phyloP scores from a whole-genome alignment of 2,113 vertebrate genomes.

The Channa argus region DNA sequence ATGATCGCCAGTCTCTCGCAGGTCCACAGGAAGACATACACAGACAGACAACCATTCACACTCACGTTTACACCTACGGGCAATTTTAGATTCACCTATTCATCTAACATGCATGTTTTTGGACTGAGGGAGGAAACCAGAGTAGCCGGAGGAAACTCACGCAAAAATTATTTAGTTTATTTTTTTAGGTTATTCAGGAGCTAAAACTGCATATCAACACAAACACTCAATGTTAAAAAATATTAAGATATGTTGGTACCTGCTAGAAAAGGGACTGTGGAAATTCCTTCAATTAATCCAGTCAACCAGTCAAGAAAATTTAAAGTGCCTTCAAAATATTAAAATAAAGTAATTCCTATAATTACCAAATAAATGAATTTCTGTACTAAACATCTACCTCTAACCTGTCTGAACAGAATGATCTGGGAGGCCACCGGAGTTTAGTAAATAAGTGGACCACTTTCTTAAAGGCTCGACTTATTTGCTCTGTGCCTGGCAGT shows the following conservation, averaged over 20 bases:
- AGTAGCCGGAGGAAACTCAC: no score
- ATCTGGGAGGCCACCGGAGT: slow-evolving; percentile 96
- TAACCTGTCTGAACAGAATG: slow-evolving; percentile 87
- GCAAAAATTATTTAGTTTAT: no score
- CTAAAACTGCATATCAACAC: not conserved
- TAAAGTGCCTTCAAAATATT: slow-evolving; percentile 1
- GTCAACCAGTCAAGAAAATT: not conserved
- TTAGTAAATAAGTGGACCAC: slow-evolving; percentile 99
- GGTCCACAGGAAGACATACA: no score
- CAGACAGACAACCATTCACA: no score
- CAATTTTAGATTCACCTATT: no score
- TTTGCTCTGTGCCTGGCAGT: slow-evolving; percentile 95
- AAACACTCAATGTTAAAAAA: no score
- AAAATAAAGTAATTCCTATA: not conserved
- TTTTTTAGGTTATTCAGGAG: no score
- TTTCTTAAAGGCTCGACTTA: slow-evolving; percentile 94
- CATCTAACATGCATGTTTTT: no score
- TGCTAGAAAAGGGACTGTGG: not conserved
- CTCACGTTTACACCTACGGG: no score
- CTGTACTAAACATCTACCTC: slow-evolving; percentile 3
- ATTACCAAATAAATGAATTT: not conserved
- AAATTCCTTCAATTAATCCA: not conserved
- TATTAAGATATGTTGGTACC: no score
- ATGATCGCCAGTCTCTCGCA: no score
- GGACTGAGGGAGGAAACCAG: no score